phyloP scores from a whole-genome alignment of 2,113 vertebrate genomes.

The Megaceryle torquata region DNA sequence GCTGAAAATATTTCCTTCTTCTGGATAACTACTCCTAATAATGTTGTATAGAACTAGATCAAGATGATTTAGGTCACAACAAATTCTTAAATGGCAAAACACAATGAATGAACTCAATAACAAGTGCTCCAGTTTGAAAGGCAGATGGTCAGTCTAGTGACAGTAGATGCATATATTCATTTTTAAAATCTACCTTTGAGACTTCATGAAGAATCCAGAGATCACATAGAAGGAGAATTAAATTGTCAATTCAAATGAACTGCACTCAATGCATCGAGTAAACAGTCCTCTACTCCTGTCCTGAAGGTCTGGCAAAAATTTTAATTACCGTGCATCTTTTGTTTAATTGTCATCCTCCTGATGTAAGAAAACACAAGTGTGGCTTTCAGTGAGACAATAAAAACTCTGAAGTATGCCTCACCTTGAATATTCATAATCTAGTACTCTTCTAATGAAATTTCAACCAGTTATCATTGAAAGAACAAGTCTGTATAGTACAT shows the following conservation, averaged over 20 bases:
- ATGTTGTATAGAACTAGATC: not conserved
- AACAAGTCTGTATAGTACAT: not conserved
- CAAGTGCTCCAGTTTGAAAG: not conserved
- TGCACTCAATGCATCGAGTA: not conserved
- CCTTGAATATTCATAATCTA: not conserved
- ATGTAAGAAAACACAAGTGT: not conserved
- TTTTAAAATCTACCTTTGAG: not conserved
- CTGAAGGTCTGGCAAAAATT: not conserved
- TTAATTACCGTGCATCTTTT: not conserved
- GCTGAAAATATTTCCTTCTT: not conserved
- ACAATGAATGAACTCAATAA: rapidly evolving
- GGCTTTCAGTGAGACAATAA: not conserved
- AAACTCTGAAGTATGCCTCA: not conserved
- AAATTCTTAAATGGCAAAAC: not conserved
- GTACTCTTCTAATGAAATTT: not conserved
- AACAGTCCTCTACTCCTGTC: not conserved
- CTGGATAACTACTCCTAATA: not conserved
- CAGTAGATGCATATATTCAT: not conserved
- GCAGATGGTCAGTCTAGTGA: not conserved
- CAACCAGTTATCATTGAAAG: not conserved
- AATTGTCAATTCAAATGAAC: not conserved
- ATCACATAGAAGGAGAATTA: not conserved
- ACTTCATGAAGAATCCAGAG: not conserved
- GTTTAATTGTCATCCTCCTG: not conserved
- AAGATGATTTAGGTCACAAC: not conserved